These are phyloP conservation scores for Eumerus sabulonum DNA, from an alignment of 2,888 invertebrate species.

Conservation along the genomic window DNA sequence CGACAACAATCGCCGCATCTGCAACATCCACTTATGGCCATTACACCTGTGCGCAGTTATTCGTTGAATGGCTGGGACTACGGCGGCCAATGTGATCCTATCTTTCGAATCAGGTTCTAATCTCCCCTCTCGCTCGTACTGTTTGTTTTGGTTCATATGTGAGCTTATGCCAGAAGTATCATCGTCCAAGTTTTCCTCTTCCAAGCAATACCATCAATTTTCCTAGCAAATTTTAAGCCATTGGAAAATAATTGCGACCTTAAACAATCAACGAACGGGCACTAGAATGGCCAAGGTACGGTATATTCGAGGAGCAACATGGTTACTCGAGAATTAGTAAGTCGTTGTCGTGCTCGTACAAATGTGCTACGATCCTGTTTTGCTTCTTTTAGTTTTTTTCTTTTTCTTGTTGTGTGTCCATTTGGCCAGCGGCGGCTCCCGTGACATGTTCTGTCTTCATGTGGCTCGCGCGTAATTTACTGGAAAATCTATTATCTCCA, in stretches of 20 bases:
- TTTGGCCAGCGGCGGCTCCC: constrained; percentile 11
- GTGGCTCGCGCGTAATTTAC: constrained; percentile 60
- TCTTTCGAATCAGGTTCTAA: constrained; percentile 52
- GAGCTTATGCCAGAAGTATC: constrained; percentile 45
- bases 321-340: too few relatives aligned
- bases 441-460: constrained; percentile 53
- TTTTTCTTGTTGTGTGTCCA: constrained; percentile 41
- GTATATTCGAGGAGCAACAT: constrained; percentile 18
- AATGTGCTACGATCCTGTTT: constrained; percentile 26
- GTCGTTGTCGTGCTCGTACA: too few relatives aligned
- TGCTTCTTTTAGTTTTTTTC: neutral
- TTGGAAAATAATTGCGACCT: constrained; percentile 67
- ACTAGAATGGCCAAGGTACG: constrained; percentile 42
- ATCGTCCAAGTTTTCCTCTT: constrained; percentile 38
- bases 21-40: constrained; percentile 66
- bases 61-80: constrained; percentile 26
- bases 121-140: too few relatives aligned
- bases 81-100: constrained; percentile 38
- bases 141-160: too few relatives aligned
- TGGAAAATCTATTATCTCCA: constrained; percentile 65
- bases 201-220: constrained; percentile 65
- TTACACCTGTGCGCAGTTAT: constrained; percentile 69
- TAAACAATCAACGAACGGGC: constrained; percentile 64
- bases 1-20: constrained; percentile 34
- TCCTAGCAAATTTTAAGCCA: constrained; percentile 64